phyloP scores from a whole-genome alignment of 2,888 invertebrate genomes.

The Anticlea derivata region DNA sequence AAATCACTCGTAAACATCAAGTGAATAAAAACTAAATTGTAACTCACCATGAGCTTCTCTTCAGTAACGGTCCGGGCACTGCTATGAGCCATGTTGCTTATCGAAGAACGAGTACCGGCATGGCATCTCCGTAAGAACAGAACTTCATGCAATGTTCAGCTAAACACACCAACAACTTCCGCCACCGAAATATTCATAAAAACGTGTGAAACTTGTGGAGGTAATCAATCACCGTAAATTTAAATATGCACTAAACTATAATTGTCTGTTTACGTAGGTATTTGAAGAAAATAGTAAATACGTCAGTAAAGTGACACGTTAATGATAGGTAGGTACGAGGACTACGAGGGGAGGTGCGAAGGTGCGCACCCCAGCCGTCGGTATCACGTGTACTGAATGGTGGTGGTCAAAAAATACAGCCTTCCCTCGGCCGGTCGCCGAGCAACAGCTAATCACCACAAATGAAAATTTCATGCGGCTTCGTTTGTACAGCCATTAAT shows the following conservation, averaged over 20 bases:
- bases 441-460: slow-evolving; percentile 79
- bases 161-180: slow-evolving; percentile 12
- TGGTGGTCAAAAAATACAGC: slow-evolving; percentile 70
- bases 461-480: slow-evolving; percentile 70
- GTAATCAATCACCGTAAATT: slow-evolving; percentile 28
- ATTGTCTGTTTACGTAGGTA: slow-evolving; percentile 5
- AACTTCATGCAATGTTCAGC: slow-evolving; percentile 23
- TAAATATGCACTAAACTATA: slow-evolving; percentile 8
- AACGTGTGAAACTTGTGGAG: slow-evolving; percentile 3
- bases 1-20: too few relatives aligned
- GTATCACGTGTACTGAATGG: slow-evolving; percentile 70
- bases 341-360: slow-evolving; percentile 29
- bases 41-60: slow-evolving; percentile 73
- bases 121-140: slow-evolving; percentile 53
- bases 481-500: slow-evolving; percentile 42
- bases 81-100: slow-evolving; percentile 53
- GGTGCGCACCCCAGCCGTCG: slow-evolving; percentile 49
- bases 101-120: slow-evolving; percentile 70
- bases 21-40: not conserved
- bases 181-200: slow-evolving; percentile 8
- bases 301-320: slow-evolving; percentile 34
- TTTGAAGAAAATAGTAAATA: slow-evolving; percentile 23
- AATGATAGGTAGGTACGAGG: slow-evolving; percentile 34
- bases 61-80: slow-evolving; percentile 69
- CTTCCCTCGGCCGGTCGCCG: slow-evolving; percentile 65